Percentiles rank a stretch among this genome's conserved stretches.
Evolutionary conservation across 2,797 vertebrate genomes (phyloP).

Genomic region (Enteromius trimaculatus): DNA sequence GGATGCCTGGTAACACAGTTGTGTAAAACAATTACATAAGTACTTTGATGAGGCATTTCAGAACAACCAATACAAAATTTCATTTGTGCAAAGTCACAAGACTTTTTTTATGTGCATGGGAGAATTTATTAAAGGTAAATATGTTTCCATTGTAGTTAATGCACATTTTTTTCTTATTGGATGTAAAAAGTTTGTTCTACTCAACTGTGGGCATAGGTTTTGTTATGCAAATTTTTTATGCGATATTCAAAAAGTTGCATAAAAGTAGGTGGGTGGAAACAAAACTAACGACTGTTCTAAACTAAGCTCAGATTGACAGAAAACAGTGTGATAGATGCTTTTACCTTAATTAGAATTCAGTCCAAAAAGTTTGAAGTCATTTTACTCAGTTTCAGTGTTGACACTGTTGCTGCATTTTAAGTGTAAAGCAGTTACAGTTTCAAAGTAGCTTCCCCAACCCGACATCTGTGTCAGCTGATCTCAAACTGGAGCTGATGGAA

Average conservation of each 20-base stretch:
- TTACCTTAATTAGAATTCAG: not conserved
- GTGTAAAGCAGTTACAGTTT: not conserved
- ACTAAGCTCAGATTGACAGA: not conserved
- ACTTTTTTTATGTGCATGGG: too few relatives aligned
- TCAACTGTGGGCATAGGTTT: not conserved
- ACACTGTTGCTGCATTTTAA: not conserved
- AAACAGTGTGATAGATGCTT: not conserved
- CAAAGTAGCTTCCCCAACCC: not conserved
- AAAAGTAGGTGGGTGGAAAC: not conserved
- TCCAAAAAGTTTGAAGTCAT: not conserved
- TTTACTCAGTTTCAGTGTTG: not conserved
- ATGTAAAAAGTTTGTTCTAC: not conserved
- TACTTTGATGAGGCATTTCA: too few relatives aligned
- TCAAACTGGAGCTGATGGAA: slow-evolving; percentile 25
- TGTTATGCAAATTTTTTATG: not conserved
- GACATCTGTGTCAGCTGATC: not conserved
- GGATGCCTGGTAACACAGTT: too few relatives aligned
- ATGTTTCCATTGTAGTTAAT: not conserved
- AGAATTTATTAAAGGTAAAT: not conserved
- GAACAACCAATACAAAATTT: too few relatives aligned
- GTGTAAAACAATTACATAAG: too few relatives aligned
- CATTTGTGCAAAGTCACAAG: too few relatives aligned
- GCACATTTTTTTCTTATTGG: not conserved
- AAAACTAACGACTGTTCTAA: not conserved
- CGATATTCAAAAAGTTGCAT: not conserved